These are phyloP conservation scores for Drosophila varians DNA, from an alignment of 1,140 invertebrate genomes.

Conservation along the genomic window DNA sequence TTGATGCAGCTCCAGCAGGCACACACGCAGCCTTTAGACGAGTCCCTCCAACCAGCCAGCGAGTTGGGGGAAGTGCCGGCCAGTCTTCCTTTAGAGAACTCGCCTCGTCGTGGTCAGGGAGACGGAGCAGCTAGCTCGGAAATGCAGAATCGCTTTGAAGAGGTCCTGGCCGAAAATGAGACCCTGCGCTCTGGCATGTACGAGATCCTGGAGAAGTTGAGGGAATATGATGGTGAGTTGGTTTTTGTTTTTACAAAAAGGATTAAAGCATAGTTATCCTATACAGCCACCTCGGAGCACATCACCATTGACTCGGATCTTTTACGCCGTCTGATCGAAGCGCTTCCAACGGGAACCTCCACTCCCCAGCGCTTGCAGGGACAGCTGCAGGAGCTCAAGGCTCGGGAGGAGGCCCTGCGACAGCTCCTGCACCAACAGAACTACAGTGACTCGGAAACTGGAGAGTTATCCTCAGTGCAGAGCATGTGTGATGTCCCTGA, in stretches of 20 bases:
- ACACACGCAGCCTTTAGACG: conserved; percentile 11
- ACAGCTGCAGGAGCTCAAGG: conserved; percentile 85
- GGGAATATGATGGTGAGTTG: conserved; percentile 85
- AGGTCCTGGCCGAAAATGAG: conserved; percentile 86
- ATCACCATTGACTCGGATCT: conserved; percentile 85
- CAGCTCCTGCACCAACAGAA: conserved; percentile 69
- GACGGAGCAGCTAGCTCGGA: conserved; percentile 72
- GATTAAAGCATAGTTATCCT: neutral
- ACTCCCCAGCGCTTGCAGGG: conserved; percentile 86
- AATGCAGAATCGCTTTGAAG: conserved; percentile 76
- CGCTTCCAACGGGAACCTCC: conserved; percentile 74
- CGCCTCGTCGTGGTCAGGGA: conserved; percentile 62
- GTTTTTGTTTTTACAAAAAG: neutral
- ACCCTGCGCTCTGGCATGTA: conserved; percentile 86
- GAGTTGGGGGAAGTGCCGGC: conserved; percentile 64
- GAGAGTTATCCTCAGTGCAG: conserved; percentile 70
- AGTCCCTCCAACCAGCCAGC: conserved; percentile 46
- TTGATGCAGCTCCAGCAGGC: conserved; percentile 41
- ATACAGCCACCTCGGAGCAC: conserved; percentile 72
- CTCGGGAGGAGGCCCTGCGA: conserved; percentile 85
- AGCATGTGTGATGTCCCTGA: conserved; percentile 70
- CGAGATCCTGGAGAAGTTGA: conserved; percentile 87
- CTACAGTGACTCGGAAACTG: conserved; percentile 53
- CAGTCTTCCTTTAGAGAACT: conserved; percentile 50
- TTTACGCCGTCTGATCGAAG: conserved; percentile 85